Evolutionary conservation across 2,113 vertebrate genomes (phyloP).

Genomic region (Macquaria australasica): DNA sequence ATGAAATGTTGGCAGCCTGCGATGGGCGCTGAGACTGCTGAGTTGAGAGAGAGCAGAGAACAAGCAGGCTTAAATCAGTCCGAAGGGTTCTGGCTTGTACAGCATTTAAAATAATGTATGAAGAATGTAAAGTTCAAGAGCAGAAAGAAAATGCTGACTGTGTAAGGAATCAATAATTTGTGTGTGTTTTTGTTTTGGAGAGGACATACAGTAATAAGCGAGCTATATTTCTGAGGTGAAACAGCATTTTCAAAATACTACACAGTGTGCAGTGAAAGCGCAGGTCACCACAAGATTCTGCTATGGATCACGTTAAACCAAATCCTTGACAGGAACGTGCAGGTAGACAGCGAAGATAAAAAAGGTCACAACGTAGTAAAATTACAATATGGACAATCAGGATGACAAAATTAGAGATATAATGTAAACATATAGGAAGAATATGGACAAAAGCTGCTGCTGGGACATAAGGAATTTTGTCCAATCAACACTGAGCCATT

Average conservation of each 20-base stretch:
- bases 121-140: background rate
- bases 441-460: too few species aligned
- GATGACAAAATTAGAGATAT: too few species aligned
- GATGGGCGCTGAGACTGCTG: constrained; percentile 7
- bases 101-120: background rate
- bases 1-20: constrained; percentile 45
- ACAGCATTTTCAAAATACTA: background rate
- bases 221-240: background rate
- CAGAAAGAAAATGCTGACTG: background rate
- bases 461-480: too few species aligned
- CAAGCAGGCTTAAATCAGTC: constrained; percentile 5
- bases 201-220: background rate
- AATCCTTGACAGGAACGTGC: too few species aligned
- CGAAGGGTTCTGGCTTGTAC: background rate
- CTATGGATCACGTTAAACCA: too few species aligned
- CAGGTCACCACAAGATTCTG: too few species aligned
- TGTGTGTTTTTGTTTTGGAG: background rate
- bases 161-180: background rate
- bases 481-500: too few species aligned
- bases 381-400: too few species aligned
- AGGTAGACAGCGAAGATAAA: too few species aligned
- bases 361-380: too few species aligned
- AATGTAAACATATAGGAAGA: too few species aligned
- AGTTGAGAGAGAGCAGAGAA: constrained; percentile 1
- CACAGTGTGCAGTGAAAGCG: background rate